These are phyloP conservation scores for Cosmopolites sordidus DNA, from an alignment of 2,888 invertebrate genomes.

Conservation along the genomic window DNA sequence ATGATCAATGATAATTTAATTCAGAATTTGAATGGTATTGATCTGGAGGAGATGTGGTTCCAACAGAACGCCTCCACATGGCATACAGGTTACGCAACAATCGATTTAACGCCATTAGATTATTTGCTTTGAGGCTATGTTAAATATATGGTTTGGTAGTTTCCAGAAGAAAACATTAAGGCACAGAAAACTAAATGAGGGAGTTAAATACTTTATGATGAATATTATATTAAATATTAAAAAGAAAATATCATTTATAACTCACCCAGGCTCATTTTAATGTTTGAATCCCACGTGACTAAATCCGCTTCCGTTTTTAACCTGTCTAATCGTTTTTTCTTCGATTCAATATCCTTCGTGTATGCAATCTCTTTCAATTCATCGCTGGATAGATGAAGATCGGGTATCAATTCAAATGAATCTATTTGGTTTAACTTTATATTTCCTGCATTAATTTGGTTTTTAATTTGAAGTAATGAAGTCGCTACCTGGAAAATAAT, in stretches of 20 bases:
- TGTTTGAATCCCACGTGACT: constrained; percentile 61
- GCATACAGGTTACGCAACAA: too few relatives aligned
- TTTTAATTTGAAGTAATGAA: constrained; percentile 25
- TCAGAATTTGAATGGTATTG: too few relatives aligned
- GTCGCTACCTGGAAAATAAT: constrained; percentile 20
- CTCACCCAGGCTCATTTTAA: constrained; percentile 57
- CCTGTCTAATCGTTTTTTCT: constrained; percentile 56
- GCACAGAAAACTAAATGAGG: too few relatives aligned
- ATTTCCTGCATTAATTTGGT: constrained; percentile 25
- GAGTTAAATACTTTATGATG: too few relatives aligned
- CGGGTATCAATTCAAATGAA: constrained; percentile 52
- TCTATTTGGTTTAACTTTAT: constrained; percentile 18
- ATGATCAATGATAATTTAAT: too few relatives aligned
- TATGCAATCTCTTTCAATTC: constrained; percentile 54
- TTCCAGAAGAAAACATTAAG: constrained; percentile 3
- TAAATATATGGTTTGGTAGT: too few relatives aligned
- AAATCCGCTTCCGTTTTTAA: constrained; percentile 63
- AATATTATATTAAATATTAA: too few relatives aligned
- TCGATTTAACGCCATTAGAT: too few relatives aligned
- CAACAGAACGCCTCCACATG: too few relatives aligned
- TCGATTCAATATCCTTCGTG: constrained; percentile 54
- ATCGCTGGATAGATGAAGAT: constrained; percentile 58
- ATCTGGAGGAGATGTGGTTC: too few relatives aligned
- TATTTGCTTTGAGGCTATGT: too few relatives aligned
- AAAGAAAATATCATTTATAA: constrained; percentile 1